Base-by-base conservation (phyloP, 1,140 invertebrate genomes). In the Cotesia chilonis region DNA sequence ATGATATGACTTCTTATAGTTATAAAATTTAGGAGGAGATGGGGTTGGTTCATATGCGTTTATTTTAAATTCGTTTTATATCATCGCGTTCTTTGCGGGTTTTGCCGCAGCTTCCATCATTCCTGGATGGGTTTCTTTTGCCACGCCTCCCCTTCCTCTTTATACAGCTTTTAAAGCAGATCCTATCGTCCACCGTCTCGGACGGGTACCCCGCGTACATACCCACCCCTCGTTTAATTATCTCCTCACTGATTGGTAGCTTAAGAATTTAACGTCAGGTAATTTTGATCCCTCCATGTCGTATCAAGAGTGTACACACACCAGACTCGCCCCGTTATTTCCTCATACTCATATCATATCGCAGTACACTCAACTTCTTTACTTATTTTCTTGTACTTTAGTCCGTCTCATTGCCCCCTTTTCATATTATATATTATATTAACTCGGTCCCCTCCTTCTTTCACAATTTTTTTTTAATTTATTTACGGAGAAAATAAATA, bases 171-270 rank as follows among this genome's bases (percentile, higher is more conserved):
- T 37, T 36, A 81, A 76, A 76, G 78, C 79, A 78, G 82, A 85
- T 85, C 81, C 77, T 83, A 83, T 83, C 83, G 82, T 75, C 71
- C 74, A 69, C 63, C 67, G 60, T 75, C 79, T 77, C 72, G 41
- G 41, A 47, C 10, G 41, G 41, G 10, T 47, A 47, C 78, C 76
- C 68, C 28, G 54, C 51, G 17, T 47, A 17, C 51, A 73, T 82
- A 81, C 77, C 79, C 82, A 80, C 79, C 81, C 81, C 82, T 81
- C 82, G 83, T 84, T 85, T 85, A 85, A 85, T 85, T 85, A 85
- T 85, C 83, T 80, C 79, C 54, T 74, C 79, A 80, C 81, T 84
- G 84, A 85, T 84, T 85, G 84, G 84, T 84, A 84, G 82, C 77
- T 71, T 17, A 82, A 79, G 81, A 85, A 84, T 84, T 85, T 84